Base-by-base conservation (phyloP, 92 coral and sea anemone genomes). In the Porites evermanni region DNA sequence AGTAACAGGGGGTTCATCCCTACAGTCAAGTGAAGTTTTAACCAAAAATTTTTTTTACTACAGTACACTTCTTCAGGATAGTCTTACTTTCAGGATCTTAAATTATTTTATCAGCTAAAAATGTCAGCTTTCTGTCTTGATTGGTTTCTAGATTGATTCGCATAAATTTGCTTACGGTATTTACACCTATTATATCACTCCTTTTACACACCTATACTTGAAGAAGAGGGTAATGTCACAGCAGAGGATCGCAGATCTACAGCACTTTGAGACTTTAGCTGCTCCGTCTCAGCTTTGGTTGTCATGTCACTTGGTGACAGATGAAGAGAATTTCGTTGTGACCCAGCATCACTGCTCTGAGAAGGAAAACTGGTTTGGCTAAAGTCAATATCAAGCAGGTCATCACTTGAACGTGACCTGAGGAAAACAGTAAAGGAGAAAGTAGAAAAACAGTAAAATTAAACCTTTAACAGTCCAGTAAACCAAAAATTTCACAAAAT, bases 381-480 rank as follows among this genome's bases (percentile, higher is more conserved):
- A 77, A 91, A 93, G 88, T 90, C 93, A 64, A 95, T 95, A 63
- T 93, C 95, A 16, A 95, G 82, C 61, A 95, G 87, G 79, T 95
- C 98, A 77, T 95, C 98, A 83, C 95, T 93, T 9, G 98, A 95
- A 56, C 95, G 87, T 19, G 94, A 95, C 44, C 96, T 95, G 75
- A 12, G 61, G 47, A 56, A 44, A 63, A 20, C 68, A 14, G 21
- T 12, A n/a, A 79, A 64, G 19, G 23, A 23, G 29, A 77, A 14
- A 76, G 59, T 56, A 8, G 3, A 56, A 56, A 56, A 56, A 1
- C 61, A 56, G 1, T 56, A 11, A 14, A 56, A 56, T 56, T 14
- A 11, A 8, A 11, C 12, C 12, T 56, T 56, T 3, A 56, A 17
- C 12, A 56, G 13, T 56, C 61, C 61, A 11, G 12, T 56, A 38